These are phyloP conservation scores for Deladenus siricidicola DNA, from an alignment of 2,888 invertebrate genomes.

Conservation along the genomic window DNA sequence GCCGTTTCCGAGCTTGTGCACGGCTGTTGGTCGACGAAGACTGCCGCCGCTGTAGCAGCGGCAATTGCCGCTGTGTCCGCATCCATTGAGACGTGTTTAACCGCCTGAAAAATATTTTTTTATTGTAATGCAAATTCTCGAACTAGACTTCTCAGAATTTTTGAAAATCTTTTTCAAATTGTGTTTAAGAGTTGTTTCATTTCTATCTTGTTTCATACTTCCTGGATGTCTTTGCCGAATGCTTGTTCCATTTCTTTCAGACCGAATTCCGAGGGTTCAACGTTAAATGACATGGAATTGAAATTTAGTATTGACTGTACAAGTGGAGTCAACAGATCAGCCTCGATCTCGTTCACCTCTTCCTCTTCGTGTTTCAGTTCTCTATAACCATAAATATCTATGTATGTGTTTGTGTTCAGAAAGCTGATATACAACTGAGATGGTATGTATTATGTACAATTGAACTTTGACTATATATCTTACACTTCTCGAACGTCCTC, in stretches of 20 bases:
- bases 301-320: constrained; percentile 27
- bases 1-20: neutral
- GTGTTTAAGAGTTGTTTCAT: neutral
- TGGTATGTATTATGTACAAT: no score
- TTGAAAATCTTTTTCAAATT: neutral
- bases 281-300: constrained; percentile 15
- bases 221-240: constrained; percentile 14
- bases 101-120: constrained; percentile 6
- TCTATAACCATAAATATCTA: neutral
- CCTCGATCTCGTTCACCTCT: constrained; percentile 34
- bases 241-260: constrained; percentile 16
- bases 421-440: neutral
- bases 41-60: neutral
- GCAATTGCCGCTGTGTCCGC: constrained; percentile 10
- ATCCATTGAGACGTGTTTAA: constrained; percentile 4
- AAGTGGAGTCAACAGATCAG: constrained; percentile 30
- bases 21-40: constrained; percentile 1
- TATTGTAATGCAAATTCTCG: neutral
- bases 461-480: no score
- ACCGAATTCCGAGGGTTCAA: constrained; percentile 12
- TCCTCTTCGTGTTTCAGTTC: constrained; percentile 23
- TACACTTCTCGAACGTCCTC: constrained; percentile 38
- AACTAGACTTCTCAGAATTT: no score
- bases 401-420: neutral
- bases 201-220: no score